Evolutionary conservation across 2,113 vertebrate genomes (phyloP), one percentile per base, ranked within the genome.

Genomic region (Pterocles burchelli): DNA sequence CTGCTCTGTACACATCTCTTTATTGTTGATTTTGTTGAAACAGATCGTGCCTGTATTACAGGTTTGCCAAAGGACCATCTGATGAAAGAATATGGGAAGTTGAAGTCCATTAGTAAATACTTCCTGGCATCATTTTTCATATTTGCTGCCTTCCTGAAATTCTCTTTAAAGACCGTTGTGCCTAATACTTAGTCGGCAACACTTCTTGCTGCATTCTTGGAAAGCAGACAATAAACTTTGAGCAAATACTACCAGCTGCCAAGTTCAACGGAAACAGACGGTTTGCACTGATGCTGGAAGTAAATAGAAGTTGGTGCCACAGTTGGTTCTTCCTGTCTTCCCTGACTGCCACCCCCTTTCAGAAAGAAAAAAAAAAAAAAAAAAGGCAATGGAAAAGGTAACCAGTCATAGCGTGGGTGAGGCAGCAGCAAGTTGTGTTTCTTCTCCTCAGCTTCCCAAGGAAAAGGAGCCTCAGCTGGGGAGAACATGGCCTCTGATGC

Each of bases 161-260:
- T 81, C 93, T 88, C 77, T 87, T 92, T 88, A 68, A 86, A 89
- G 88, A 86, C 71, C 0, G 36, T 96, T 58, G 67, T 74, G 94
- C 91, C 78, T 79, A 22, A 46, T 85, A 91, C 89, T 95, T 93
- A 59, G 54, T 89, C 88, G 84, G 88, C 84, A 59, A 96, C 85
- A 82, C 74, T 85, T 92, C 55, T 92, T 95, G 85, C 88, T 86
- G 25, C 95, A 38, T 96, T 95, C 82, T 95, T 96, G 91, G 95
- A 97, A 97, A 90, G 81, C 68, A 94, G 88, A 96, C 92, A 96
- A 92, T 95, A 91, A 96, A 95, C 94, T 97, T 89, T 55, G 88
- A 89, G 88, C 79, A 95, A 95, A 89, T 95, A 92, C 46, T 96
- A 52, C 81, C 92, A 72, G 72, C 94, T 97, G 91, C 96, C 94